Percentiles rank a stretch among this genome's conserved stretches.
Evolutionary conservation across 2,797 vertebrate species (phyloP).

Genomic region (Squalus acanthias): DNA sequence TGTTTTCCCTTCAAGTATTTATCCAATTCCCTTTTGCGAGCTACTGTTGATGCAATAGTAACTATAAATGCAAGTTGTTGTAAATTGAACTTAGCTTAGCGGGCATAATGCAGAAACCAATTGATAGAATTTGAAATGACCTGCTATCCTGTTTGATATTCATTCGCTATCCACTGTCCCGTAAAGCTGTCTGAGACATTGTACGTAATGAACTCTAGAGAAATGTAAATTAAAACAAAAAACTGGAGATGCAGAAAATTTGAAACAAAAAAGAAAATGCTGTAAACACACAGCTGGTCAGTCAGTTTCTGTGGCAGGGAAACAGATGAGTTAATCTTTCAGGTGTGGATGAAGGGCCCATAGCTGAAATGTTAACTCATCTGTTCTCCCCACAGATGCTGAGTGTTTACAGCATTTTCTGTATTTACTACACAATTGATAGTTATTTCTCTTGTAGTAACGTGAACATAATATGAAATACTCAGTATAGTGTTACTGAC

Average conservation of each 20-base stretch:
- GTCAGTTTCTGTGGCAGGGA: too few relatives aligned
- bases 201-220: background rate
- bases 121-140: background rate
- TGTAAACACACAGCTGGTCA: too few relatives aligned
- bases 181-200: background rate
- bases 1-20: too few relatives aligned
- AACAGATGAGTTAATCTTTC: background rate
- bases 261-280: too few relatives aligned
- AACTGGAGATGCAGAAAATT: too few relatives aligned
- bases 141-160: background rate
- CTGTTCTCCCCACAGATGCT: background rate
- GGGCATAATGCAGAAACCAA: background rate
- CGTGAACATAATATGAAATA: background rate
- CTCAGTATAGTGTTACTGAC: background rate
- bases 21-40: too few relatives aligned
- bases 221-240: background rate
- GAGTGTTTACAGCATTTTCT: background rate
- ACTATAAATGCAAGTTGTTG: background rate
- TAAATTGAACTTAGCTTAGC: background rate
- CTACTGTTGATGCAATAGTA: too few relatives aligned
- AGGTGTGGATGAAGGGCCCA: too few relatives aligned
- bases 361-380: background rate
- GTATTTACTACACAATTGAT: background rate
- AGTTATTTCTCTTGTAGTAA: background rate
- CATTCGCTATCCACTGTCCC: background rate